Evolutionary conservation across 1,140 invertebrate genomes (phyloP).

Genomic region (Calephelis nemesis): DNA sequence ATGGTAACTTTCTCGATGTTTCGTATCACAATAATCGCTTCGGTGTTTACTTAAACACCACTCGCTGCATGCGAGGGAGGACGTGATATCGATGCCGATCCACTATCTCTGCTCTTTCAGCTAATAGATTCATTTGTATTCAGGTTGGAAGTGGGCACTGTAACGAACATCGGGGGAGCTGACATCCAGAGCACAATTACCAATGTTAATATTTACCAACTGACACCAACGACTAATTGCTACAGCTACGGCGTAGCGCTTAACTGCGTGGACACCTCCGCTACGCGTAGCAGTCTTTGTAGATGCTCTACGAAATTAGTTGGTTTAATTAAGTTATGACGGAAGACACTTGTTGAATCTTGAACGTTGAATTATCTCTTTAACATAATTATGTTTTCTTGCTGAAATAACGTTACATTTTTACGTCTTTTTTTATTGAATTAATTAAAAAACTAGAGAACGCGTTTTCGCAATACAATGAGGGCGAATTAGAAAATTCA

Average conservation of each 20-base stretch:
- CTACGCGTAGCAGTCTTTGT: constrained; percentile 17
- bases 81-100: constrained; percentile 59
- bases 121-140: constrained; percentile 77
- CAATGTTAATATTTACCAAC: constrained; percentile 75
- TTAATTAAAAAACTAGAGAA: too few species aligned
- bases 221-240: constrained; percentile 68
- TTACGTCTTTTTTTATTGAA: too few species aligned
- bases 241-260: constrained; percentile 42
- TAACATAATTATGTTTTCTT: neutral
- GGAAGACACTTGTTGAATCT: neutral
- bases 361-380: neutral
- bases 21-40: constrained; percentile 27
- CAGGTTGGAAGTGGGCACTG: constrained; percentile 63
- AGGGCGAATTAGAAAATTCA: too few species aligned
- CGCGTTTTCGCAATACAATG: too few species aligned
- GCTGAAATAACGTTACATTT: neutral
- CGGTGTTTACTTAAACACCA: constrained; percentile 37
- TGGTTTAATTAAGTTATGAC: constrained; percentile 22
- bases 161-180: constrained; percentile 72
- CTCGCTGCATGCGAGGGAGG: constrained; percentile 38
- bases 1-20: constrained; percentile 12
- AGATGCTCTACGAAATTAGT: constrained; percentile 22
- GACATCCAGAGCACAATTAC: constrained; percentile 71
- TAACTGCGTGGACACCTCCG: constrained; percentile 33
- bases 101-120: constrained; percentile 63